A percentile compares a stretch with the other conserved stretches of the same genome.
These are phyloP conservation scores for Polyommatus icarus DNA, from an alignment of 2,888 invertebrate species.

Conservation along the genomic window DNA sequence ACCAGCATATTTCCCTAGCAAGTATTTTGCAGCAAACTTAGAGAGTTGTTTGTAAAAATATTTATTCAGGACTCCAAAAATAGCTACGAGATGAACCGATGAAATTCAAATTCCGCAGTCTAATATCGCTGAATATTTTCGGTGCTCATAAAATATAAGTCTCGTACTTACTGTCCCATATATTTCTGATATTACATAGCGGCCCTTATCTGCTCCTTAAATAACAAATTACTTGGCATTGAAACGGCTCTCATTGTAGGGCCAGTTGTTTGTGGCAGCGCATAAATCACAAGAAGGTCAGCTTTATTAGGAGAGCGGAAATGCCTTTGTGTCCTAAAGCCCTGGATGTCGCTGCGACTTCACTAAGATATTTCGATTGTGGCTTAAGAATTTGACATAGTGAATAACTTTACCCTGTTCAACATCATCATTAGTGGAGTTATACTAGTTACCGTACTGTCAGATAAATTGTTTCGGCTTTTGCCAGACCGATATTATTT, in stretches of 20 bases:
- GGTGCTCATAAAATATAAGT: conserved; percentile 3
- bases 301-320: conserved; percentile 36
- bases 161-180: conserved; percentile 14
- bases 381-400: conserved; percentile 30
- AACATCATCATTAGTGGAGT: neutral
- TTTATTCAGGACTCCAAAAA: neutral
- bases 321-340: conserved; percentile 35
- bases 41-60: neutral
- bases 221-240: conserved; percentile 38
- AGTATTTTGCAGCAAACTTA: neutral
- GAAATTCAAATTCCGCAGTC: conserved; percentile 11
- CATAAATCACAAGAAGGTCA: conserved; percentile 39
- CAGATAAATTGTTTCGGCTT: neutral
- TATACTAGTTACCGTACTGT: neutral
- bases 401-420: conserved; percentile 14
- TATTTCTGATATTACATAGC: conserved; percentile 25
- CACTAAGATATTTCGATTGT: conserved; percentile 29
- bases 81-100: neutral
- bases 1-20: neutral
- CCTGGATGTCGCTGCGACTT: conserved; percentile 25
- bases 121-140: conserved; percentile 17
- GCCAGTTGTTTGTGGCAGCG: conserved; percentile 36
- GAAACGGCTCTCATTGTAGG: conserved; percentile 35
- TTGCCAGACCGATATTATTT: too few relatives aligned
- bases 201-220: conserved; percentile 32